Evolutionary conservation across 2,888 invertebrate genomes (phyloP).

Genomic region (Leptopilina myrica): DNA sequence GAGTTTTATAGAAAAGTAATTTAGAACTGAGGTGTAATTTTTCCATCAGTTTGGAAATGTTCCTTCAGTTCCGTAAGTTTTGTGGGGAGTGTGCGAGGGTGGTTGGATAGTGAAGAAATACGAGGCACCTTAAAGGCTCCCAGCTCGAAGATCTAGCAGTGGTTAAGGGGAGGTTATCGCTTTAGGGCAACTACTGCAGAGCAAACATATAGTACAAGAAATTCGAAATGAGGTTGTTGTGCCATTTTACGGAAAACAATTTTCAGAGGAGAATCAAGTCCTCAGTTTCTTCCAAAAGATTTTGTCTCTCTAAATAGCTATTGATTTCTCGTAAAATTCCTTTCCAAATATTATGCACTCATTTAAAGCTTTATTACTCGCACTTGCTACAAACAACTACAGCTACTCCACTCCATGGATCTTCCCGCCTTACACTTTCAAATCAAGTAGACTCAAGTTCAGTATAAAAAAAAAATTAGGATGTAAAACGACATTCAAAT

Average conservation of each 20-base stretch:
- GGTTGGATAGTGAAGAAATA: constrained; percentile 37
- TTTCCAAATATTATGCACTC: background rate
- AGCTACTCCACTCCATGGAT: too few relatives aligned
- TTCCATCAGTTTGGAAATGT: background rate
- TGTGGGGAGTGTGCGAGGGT: background rate
- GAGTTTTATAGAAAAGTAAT: background rate
- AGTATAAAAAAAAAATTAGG: too few relatives aligned
- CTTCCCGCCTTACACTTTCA: too few relatives aligned
- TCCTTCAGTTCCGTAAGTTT: constrained; percentile 22
- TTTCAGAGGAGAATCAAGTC: background rate
- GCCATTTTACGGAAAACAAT: constrained; percentile 28
- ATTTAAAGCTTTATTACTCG: background rate
- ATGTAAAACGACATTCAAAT: too few relatives aligned
- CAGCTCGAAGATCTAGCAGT: constrained; percentile 22
- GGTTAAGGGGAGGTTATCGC: constrained; percentile 34
- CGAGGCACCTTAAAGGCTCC: constrained; percentile 37
- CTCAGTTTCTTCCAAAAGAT: background rate
- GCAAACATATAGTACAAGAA: constrained; percentile 27
- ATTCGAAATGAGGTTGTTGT: constrained; percentile 25
- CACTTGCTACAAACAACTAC: background rate
- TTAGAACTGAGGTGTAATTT: background rate
- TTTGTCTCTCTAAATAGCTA: background rate
- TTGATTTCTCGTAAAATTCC: background rate
- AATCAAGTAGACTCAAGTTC: too few relatives aligned
- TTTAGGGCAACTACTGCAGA: constrained; percentile 21